Evolutionary conservation across 2,113 vertebrate genomes (phyloP).

Genomic region (Podarcis muralis): DNA sequence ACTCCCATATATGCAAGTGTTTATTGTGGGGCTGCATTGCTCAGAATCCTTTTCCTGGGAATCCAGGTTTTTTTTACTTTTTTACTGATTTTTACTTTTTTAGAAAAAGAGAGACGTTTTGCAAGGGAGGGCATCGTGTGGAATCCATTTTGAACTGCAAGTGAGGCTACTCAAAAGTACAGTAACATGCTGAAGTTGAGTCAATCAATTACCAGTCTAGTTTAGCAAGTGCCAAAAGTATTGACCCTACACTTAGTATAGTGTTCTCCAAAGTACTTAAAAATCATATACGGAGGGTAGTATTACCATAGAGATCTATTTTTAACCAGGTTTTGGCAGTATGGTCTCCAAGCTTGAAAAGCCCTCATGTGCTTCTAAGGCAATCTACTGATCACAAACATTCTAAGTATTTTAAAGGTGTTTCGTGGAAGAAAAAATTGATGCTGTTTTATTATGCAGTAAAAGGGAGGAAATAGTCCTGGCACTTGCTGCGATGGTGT

Average conservation of each 20-base stretch:
- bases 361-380: conserved; percentile 47
- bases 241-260: neutral
- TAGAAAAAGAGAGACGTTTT: neutral
- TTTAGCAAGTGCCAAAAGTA: conserved; percentile 17
- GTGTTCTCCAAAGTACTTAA: conserved; percentile 28
- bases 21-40: conserved; percentile 40
- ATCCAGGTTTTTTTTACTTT: neutral
- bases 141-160: conserved; percentile 41
- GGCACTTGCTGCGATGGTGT: conserved; percentile 54
- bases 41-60: conserved; percentile 37
- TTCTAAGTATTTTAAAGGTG: conserved; percentile 54
- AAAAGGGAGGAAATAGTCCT: conserved; percentile 74
- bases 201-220: conserved; percentile 26
- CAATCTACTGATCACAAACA: conserved; percentile 60
- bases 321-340: conserved; percentile 27
- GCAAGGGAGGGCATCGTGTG: neutral
- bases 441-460: conserved; percentile 67
- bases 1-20: conserved; percentile 24
- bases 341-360: neutral
- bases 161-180: conserved; percentile 23
- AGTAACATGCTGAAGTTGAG: conserved; percentile 1
- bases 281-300: neutral
- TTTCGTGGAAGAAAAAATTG: conserved; percentile 55
- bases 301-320: conserved; percentile 1
- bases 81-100: neutral